Base-by-base conservation (phyloP, 2,797 vertebrate species). In the Scyliorhinus canicula region DNA sequence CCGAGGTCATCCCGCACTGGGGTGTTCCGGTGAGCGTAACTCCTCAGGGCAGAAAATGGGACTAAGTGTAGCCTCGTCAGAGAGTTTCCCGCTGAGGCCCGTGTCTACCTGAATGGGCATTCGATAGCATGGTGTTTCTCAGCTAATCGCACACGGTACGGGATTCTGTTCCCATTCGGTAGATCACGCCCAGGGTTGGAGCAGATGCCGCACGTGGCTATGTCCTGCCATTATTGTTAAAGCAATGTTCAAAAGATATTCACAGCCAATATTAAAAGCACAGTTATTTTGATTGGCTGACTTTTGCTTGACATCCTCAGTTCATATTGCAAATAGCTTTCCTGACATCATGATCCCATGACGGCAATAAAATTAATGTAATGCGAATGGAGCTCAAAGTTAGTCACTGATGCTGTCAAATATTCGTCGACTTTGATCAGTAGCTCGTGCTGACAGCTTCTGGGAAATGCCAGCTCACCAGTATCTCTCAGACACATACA, bases 391-490 rank as follows among this genome's bases (percentile, higher is more conserved):
- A 11, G 65, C 14, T 69, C 52, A 93, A 71, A 71, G 44, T 71
- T 93, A 93, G 40, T 93, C 67, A 71, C 88, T 91, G 35, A 16
- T 88, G 52, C 57, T 91, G 93, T 93, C 63, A 93, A 50, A 47
- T 52, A 11, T 93, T 93, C 84, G 1, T 50, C 50, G 9, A 44
- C 57, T 93, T 67, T 93, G 60, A 93, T 67, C 91, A 31, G 40
- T 67, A 26, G 40, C 19, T 67, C 26, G 63, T 47, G n/a, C 60
- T 93, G 63, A 93, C 28, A 67, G 91, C 91, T 31, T 55, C 85
- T 88, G 50, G 12, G 52, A 52, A 88, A 79, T 44, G 40, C 40
- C 40, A 79, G 40, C 40, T 44, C 24, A 31, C 67, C 31, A 2
- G 47, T 52, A 60, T 88, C 50, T 57, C 31, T 55, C 52, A 57